Conservation (phyloP, 2,888 invertebrate genomes). For the Enchytraeus crypticus region DNA sequence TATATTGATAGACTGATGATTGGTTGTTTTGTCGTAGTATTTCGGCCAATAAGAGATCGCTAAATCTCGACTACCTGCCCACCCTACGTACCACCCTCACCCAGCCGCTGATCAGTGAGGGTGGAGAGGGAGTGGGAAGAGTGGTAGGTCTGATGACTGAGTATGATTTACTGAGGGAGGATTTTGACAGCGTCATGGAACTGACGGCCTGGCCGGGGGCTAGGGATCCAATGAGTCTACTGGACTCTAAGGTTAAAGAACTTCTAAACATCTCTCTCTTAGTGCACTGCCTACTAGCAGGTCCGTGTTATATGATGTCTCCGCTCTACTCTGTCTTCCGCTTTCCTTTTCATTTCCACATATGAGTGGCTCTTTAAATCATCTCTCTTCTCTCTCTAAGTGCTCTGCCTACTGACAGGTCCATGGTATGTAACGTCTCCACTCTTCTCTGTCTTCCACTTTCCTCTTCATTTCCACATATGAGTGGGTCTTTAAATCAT, state of each 20-base stretch:
- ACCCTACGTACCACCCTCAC: constrained; percentile 67
- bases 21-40: constrained; percentile 55
- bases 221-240: constrained; percentile 62
- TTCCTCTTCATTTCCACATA: no score
- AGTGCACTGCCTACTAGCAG: no score
- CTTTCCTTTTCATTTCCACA: no score
- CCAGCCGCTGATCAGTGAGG: constrained; percentile 64
- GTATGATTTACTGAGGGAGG: constrained; percentile 81
- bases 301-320: no score
- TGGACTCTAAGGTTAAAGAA: constrained; percentile 55
- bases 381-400: no score
- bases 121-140: constrained; percentile 61
- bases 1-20: no score
- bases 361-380: no score
- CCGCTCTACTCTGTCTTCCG: no score
- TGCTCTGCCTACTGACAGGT: no score
- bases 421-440: no score
- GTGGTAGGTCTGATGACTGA: constrained; percentile 67
- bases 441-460: no score
- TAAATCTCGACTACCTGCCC: constrained; percentile 80
- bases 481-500: no score
- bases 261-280: not conserved
- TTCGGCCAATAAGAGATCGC: constrained; percentile 69
- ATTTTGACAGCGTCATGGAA: constrained; percentile 79
- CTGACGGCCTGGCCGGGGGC: constrained; percentile 69